phyloP scores from a whole-genome alignment of 2,797 vertebrate species.

The Myotis myotis region DNA sequence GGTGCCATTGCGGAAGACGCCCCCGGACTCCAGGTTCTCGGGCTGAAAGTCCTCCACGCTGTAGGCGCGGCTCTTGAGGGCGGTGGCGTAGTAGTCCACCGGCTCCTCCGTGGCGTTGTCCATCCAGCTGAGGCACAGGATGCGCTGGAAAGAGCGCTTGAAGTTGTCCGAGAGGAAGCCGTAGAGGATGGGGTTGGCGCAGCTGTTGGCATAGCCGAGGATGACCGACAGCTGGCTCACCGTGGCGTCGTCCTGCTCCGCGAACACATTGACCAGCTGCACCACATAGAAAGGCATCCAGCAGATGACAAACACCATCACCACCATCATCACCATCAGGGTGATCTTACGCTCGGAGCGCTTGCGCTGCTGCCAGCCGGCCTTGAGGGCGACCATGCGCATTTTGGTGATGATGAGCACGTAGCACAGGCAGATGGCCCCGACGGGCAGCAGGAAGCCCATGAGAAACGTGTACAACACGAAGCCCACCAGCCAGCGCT shows the following conservation, averaged over 20 bases:
- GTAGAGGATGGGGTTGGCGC: conserved; percentile 93
- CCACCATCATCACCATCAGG: conserved; percentile 95
- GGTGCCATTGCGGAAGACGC: conserved; percentile 90
- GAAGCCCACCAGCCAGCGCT: conserved; percentile 91
- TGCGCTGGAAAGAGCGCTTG: conserved; percentile 92
- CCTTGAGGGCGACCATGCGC: conserved; percentile 92
- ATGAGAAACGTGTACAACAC: conserved; percentile 93
- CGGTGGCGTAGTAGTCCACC: conserved; percentile 93
- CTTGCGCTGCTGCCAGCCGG: conserved; percentile 94
- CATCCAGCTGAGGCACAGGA: conserved; percentile 94
- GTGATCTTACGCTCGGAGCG: conserved; percentile 94
- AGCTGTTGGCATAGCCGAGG: conserved; percentile 93
- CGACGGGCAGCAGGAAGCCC: conserved; percentile 93
- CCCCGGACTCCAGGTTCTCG: conserved; percentile 88
- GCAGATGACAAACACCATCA: conserved; percentile 94
- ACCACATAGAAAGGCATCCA: conserved; percentile 96
- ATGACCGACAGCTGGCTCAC: conserved; percentile 93
- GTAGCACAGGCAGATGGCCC: conserved; percentile 93
- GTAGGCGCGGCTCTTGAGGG: conserved; percentile 92
- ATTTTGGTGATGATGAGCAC: conserved; percentile 94
- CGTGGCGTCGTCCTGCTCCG: conserved; percentile 90
- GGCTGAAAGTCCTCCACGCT: conserved; percentile 91
- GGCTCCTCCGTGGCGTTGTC: conserved; percentile 92
- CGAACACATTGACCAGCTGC: conserved; percentile 92
- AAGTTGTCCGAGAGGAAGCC: conserved; percentile 95